Conservation (phyloP, 2,888 invertebrate species). For the Hipparchia sbordonii region DNA sequence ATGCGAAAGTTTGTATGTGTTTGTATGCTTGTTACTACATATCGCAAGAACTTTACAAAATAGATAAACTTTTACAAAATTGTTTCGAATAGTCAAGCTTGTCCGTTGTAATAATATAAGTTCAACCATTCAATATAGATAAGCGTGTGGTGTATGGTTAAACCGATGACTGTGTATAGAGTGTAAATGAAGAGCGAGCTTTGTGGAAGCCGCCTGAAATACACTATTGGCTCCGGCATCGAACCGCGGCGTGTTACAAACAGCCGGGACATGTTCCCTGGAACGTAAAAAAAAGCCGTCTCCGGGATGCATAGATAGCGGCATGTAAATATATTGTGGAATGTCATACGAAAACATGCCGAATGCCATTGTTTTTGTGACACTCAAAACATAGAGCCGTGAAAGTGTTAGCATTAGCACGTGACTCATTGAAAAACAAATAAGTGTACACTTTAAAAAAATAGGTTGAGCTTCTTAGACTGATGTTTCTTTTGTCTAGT, state of each 20-base stretch:
- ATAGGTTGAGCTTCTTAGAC: no score
- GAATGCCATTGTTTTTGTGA: constrained; percentile 1
- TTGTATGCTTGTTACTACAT: no score
- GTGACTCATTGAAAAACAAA: not conserved
- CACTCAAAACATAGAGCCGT: not conserved
- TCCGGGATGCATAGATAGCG: constrained; percentile 12
- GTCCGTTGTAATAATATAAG: not conserved
- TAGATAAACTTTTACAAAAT: no score
- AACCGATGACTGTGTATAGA: no score
- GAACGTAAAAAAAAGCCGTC: not conserved
- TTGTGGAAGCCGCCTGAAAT: constrained; percentile 11
- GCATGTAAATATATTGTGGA: constrained; percentile 12
- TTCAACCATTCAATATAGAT: not conserved
- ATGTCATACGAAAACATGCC: not conserved
- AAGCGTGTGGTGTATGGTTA: no score
- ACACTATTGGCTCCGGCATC: constrained; percentile 2
- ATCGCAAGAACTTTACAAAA: no score
- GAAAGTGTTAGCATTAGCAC: no score
- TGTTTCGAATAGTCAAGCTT: not conserved
- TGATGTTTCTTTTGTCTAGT: no score
- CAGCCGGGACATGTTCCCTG: constrained; percentile 2
- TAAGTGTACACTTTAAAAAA: not conserved
- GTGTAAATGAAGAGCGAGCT: not conserved
- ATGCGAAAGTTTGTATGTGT: no score
- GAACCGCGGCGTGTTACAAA: constrained; percentile 6